These are phyloP conservation scores for Drosophila lini DNA, from an alignment of 1,140 invertebrate genomes.

Conservation along the genomic window DNA sequence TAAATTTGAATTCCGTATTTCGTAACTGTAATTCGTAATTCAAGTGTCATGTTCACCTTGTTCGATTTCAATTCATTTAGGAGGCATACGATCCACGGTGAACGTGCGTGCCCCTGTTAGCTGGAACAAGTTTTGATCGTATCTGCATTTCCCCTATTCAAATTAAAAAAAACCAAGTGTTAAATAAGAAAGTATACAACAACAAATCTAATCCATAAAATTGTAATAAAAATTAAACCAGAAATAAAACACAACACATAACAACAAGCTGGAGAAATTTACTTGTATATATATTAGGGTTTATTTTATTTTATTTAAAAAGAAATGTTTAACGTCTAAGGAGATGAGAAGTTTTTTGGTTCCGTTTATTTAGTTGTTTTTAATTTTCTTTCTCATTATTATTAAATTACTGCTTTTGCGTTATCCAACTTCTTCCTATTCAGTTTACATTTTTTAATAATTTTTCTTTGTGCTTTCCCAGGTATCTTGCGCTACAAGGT, in stretches of 20 bases:
- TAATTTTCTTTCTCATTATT: neutral
- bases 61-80: slow-evolving; percentile 17
- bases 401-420: slow-evolving; percentile 12
- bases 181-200: slow-evolving; percentile 52
- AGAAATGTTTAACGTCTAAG: neutral
- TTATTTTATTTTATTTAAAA: slow-evolving; percentile 11
- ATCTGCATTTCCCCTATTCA: slow-evolving; percentile 52
- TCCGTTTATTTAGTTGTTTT: slow-evolving; percentile 2
- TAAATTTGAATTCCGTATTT: slow-evolving; percentile 26
- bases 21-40: slow-evolving; percentile 31
- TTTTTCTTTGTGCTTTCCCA: slow-evolving; percentile 13
- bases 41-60: slow-evolving; percentile 16
- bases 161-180: slow-evolving; percentile 43
- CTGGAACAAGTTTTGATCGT: slow-evolving; percentile 42
- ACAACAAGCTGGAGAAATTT: neutral
- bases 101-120: slow-evolving; percentile 8
- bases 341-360: slow-evolving; percentile 24
- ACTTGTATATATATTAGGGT: neutral
- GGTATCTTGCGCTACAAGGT: slow-evolving; percentile 98
- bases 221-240: slow-evolving; percentile 57
- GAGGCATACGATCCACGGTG: slow-evolving; percentile 13
- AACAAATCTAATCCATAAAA: slow-evolving; percentile 55
- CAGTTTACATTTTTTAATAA: neutral
- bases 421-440: slow-evolving; percentile 1
- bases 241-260: slow-evolving; percentile 55